Percentiles rank a stretch among this genome's conserved stretches.
phyloP scores from a whole-genome alignment of 2,113 vertebrate genomes.

The Fregata magnificens region DNA sequence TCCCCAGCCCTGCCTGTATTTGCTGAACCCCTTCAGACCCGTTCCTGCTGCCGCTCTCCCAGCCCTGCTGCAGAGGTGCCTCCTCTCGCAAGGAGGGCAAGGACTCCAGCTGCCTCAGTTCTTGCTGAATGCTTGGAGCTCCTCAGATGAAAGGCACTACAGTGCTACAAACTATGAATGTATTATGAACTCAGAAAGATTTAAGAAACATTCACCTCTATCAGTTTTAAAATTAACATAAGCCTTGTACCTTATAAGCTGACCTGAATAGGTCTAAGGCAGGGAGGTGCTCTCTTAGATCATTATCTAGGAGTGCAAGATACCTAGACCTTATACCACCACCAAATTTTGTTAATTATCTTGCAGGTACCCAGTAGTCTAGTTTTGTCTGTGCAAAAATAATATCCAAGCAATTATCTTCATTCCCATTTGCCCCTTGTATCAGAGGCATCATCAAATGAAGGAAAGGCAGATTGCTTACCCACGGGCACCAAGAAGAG shows the following conservation, averaged over 20 bases:
- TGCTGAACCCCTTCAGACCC: not conserved
- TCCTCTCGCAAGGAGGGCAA: not conserved
- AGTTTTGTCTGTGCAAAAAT: not conserved
- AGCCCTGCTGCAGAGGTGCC: not conserved
- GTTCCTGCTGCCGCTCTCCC: not conserved
- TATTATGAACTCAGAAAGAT: not conserved
- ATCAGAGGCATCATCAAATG: not conserved
- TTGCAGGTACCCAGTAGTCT: not conserved
- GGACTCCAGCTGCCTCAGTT: not conserved
- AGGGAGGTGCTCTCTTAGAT: not conserved
- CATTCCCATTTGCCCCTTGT: accelerated
- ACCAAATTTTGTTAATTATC: not conserved
- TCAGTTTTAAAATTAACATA: not conserved
- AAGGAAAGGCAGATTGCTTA: not conserved
- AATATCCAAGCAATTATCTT: not conserved
- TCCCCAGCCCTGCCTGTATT: not conserved
- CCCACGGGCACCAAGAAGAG: not conserved
- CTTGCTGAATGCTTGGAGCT: not conserved
- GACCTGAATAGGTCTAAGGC: not conserved
- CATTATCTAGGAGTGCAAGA: not conserved
- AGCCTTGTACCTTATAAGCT: not conserved
- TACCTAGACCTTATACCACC: not conserved
- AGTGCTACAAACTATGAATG: not conserved
- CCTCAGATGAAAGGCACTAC: not conserved
- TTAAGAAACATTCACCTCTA: not conserved